Evolutionary conservation across 2,888 invertebrate species (phyloP), one percentile per base, ranked within the genome.

Genomic region (Ormyrus thymus): DNA sequence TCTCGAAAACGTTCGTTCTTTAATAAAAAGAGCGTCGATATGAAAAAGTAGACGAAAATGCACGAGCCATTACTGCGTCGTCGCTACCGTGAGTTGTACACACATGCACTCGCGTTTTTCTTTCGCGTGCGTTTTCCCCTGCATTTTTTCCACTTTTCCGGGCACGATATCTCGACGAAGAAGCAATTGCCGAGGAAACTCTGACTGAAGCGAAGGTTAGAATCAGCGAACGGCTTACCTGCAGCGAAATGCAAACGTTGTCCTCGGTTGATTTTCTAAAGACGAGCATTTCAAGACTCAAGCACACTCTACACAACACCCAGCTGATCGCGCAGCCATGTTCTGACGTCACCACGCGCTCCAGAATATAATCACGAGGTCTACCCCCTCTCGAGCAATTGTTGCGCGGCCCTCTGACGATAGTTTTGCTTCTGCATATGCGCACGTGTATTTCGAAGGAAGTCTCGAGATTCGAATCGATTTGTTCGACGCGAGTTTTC

Each of bases 311-410:
- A 88, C 88, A 88, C 88, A 89, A 88, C 87, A 88, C 86, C 89
- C 89, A 90, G 89, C 89, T 90, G 89, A 90, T 89, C 87, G 86
- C 82, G 85, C 85, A 86, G 88, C 89, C 89, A 90, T 90, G 83
- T 88, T 88, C 83, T 88, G 89, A 90, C 89, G 89, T 89, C 88
- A 89, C 83, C 84, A 81, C 83, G 84, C 83, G 82, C 81, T 78
- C 75, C 79, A 77, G 81, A 81, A 81, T 77, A 66, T 77, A 78
- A 80, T 82, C 84, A 84, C 78, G 80, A 64, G 78, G 78, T 69
- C 7, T 51, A 2, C 68, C 56, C 78, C 72, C 56, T 11, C 1
- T 29, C 9, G 46, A 29, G 29, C 29, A 29, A 29, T 29, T 8
- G 13, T 48, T 62, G n/a, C 3, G 51, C 15, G 51, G 15, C 15